A percentile compares a stretch with the other conserved stretches of the same genome.
These are phyloP conservation scores for pig (Sus scrofa) DNA, from an alignment of 2,113 vertebrate species.

Conservation along the genomic window T2T-Sscrofa CM000830.6:116855501-116856000, in stretches of 20 bases:
- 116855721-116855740: slow-evolving; percentile 69
- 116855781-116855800: slow-evolving; percentile 54
- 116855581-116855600: slow-evolving; percentile 64
- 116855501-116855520: slow-evolving; percentile 72
- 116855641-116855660: slow-evolving; percentile 79
- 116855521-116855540: slow-evolving; percentile 75
- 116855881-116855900: slow-evolving; percentile 71
- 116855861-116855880: slow-evolving; percentile 68
- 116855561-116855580: slow-evolving; percentile 59
- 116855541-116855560: slow-evolving; percentile 72
- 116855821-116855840: slow-evolving; percentile 53
- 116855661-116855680: slow-evolving; percentile 69
- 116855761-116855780: slow-evolving; percentile 46
- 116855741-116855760: slow-evolving; percentile 55
- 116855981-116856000: slow-evolving; percentile 28
- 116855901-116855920: slow-evolving; percentile 53
- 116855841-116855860: slow-evolving; percentile 75
- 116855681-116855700: slow-evolving; percentile 67
- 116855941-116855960: slow-evolving; percentile 66
- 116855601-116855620: slow-evolving; percentile 48
- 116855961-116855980: slow-evolving; percentile 66
- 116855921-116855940: slow-evolving; percentile 38
- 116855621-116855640: slow-evolving; percentile 73
- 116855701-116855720: slow-evolving; percentile 66
- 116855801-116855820: slow-evolving; percentile 65